These are phyloP conservation scores for Meliscaeva auricollis DNA, from an alignment of 2,888 invertebrate species.

Conservation along the genomic window DNA sequence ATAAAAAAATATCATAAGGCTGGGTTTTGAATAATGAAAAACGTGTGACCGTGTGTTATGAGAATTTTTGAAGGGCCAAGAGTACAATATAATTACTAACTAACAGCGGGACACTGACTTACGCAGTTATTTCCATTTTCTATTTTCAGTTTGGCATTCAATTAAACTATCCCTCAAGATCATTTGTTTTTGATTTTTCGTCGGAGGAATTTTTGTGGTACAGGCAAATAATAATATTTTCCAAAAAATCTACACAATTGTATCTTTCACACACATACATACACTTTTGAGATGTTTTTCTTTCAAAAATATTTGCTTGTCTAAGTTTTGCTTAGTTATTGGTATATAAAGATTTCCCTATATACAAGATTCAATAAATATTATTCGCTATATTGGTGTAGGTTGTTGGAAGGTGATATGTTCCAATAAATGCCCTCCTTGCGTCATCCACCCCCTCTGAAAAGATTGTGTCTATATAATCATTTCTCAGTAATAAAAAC, in stretches of 20 bases:
- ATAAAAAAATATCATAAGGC: neutral
- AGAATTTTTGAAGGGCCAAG: slow-evolving; percentile 41
- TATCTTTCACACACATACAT: slow-evolving; percentile 35
- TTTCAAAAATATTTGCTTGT: slow-evolving; percentile 21
- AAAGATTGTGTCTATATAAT: slow-evolving; percentile 61
- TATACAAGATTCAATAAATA: slow-evolving; percentile 64
- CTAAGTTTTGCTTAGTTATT: slow-evolving; percentile 21
- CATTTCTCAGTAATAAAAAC: slow-evolving; percentile 63
- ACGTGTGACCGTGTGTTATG: neutral
- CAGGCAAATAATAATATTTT: slow-evolving; percentile 59
- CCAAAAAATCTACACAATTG: slow-evolving; percentile 66
- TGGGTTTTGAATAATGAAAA: neutral
- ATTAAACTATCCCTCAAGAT: slow-evolving; percentile 70
- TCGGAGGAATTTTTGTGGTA: slow-evolving; percentile 39
- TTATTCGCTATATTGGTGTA: slow-evolving; percentile 69
- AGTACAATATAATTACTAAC: neutral
- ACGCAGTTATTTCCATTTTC: slow-evolving; percentile 34
- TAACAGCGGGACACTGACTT: slow-evolving; percentile 24
- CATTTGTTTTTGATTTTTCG: slow-evolving; percentile 50
- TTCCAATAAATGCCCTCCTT: slow-evolving; percentile 70
- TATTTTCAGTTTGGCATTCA: slow-evolving; percentile 70
- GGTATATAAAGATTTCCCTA: slow-evolving; percentile 55
- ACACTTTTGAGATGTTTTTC: slow-evolving; percentile 28
- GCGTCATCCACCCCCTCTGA: slow-evolving; percentile 53
- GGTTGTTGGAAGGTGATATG: slow-evolving; percentile 76